These are phyloP conservation scores for Julus scanicus DNA, from an alignment of 2,888 invertebrate genomes.

Conservation along the genomic window DNA sequence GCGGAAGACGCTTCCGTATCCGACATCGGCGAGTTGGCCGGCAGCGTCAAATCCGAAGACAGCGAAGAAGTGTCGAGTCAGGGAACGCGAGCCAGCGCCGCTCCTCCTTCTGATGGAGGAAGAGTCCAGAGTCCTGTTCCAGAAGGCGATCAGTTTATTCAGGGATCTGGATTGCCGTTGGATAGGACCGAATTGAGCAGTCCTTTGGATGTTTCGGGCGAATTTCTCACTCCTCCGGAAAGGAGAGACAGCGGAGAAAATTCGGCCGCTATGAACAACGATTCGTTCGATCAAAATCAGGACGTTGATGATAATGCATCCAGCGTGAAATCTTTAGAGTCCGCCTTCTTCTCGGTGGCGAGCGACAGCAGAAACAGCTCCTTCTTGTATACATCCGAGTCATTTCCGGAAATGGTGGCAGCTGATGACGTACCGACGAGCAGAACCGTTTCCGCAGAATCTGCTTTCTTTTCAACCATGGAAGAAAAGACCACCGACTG, in stretches of 20 bases:
- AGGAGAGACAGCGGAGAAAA: conserved; percentile 62
- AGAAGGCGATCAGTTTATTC: neutral
- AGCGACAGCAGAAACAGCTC: conserved; percentile 59
- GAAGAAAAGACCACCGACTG: conserved; percentile 58
- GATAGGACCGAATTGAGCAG: conserved; percentile 3
- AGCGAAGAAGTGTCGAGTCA: conserved; percentile 51
- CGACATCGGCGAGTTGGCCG: conserved; percentile 57
- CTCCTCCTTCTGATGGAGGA: neutral
- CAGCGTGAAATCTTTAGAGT: conserved; percentile 60
- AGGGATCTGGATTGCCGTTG: neutral
- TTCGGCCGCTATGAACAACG: neutral
- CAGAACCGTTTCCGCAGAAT: conserved; percentile 59
- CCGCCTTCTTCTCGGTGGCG: conserved; percentile 60
- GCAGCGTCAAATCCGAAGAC: conserved; percentile 57
- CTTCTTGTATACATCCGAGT: conserved; percentile 58
- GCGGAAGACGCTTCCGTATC: conserved; percentile 52
- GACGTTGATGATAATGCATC: conserved; percentile 63
- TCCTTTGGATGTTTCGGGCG: conserved; percentile 54
- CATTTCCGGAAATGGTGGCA: conserved; percentile 56
- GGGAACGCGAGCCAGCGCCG: neutral
- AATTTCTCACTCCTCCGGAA: conserved; percentile 52
- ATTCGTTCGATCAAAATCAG: conserved; percentile 60
- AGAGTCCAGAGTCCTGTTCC: too few relatives aligned
- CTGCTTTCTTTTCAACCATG: conserved; percentile 62
- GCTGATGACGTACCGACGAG: conserved; percentile 58